phyloP scores from a whole-genome alignment of 2,888 invertebrate genomes.

The Bellardia pandia region DNA sequence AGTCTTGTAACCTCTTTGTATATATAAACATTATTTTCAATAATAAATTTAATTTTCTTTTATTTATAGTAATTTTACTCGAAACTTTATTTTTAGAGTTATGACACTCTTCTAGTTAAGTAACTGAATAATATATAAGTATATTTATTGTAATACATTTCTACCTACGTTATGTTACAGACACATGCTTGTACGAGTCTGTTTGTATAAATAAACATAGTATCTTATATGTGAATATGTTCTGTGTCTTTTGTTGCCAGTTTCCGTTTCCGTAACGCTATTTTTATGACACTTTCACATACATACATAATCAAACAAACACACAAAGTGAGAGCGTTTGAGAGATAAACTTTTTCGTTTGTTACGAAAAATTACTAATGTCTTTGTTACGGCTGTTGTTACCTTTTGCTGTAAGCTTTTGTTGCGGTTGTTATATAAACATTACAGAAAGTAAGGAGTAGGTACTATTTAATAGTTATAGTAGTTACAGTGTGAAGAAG shows the following conservation, averaged over 20 bases:
- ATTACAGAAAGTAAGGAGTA: background rate
- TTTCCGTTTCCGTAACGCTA: slow-evolving; percentile 57
- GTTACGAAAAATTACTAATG: slow-evolving; percentile 46
- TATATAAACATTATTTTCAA: too few relatives aligned
- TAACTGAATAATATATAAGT: too few relatives aligned
- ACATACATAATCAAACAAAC: background rate
- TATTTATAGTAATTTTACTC: too few relatives aligned
- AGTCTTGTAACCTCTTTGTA: too few relatives aligned
- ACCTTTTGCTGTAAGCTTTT: slow-evolving; percentile 7
- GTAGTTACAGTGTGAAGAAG: slow-evolving; percentile 2
- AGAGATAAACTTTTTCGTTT: slow-evolving; percentile 44
- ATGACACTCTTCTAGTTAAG: too few relatives aligned
- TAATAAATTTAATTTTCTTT: too few relatives aligned
- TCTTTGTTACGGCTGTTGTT: slow-evolving; percentile 39
- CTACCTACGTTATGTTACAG: slow-evolving; percentile 4
- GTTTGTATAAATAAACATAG: background rate
- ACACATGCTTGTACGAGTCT: background rate
- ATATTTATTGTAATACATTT: slow-evolving; percentile 16
- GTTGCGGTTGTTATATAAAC: slow-evolving; percentile 22
- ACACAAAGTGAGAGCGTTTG: slow-evolving; percentile 7
- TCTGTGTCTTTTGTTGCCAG: slow-evolving; percentile 39
- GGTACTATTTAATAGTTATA: background rate
- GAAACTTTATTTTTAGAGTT: too few relatives aligned
- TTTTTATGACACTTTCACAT: slow-evolving; percentile 55
- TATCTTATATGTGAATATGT: slow-evolving; percentile 18